Evolutionary conservation across 1,140 invertebrate genomes (phyloP).

Genomic region (Cydia fagiglandana): DNA sequence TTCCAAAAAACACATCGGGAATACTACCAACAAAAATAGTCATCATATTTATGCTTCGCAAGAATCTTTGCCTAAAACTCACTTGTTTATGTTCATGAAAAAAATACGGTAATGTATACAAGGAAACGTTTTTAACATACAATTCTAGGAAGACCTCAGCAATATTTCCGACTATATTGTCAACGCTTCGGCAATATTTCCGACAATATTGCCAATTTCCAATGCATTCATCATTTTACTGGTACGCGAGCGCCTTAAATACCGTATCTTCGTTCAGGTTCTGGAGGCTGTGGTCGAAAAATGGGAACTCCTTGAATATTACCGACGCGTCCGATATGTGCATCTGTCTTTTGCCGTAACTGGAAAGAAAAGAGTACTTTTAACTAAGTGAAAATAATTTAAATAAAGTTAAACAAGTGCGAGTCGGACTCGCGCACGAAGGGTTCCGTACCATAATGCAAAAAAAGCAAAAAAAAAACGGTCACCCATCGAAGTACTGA

Average conservation of each 20-base stretch:
- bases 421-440: too few species aligned
- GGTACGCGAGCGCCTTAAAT: slow-evolving; percentile 64
- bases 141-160: background rate
- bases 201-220: background rate
- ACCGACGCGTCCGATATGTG: slow-evolving; percentile 72
- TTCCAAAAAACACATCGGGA: too few species aligned
- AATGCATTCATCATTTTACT: slow-evolving; percentile 43
- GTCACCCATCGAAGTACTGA: too few species aligned
- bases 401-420: too few species aligned
- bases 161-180: background rate
- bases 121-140: background rate
- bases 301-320: slow-evolving; percentile 66
- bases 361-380: slow-evolving; percentile 45
- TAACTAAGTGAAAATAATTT: background rate
- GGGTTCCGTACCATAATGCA: too few species aligned
- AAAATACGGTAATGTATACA: background rate
- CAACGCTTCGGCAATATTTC: background rate
- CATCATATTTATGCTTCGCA: background rate
- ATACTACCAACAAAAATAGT: background rate
- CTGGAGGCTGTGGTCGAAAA: slow-evolving; percentile 57
- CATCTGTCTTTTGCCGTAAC: slow-evolving; percentile 73
- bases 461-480: too few species aligned
- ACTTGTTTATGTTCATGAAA: too few species aligned
- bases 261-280: slow-evolving; percentile 54
- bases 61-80: background rate